Conservation (phyloP, 1,140 invertebrate genomes). For the Tetragonula clypearis region DNA sequence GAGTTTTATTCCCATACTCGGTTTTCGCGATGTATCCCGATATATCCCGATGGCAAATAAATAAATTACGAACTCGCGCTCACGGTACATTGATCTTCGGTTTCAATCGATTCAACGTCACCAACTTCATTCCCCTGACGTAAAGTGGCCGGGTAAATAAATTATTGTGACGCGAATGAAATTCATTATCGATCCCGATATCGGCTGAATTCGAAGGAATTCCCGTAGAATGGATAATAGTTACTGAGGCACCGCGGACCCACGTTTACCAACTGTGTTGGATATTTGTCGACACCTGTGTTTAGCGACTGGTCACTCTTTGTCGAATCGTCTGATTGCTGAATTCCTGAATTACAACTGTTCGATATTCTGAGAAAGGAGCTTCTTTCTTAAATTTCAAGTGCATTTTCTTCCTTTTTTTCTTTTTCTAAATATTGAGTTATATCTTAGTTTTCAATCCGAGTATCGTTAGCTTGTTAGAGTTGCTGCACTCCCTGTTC, state of each 20-base stretch:
- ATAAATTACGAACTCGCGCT: slow-evolving; percentile 20
- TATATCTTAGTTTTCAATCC: no score
- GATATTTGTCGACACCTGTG: background rate
- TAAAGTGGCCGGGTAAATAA: slow-evolving; percentile 30
- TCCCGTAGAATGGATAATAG: background rate
- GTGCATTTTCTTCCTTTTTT: no score
- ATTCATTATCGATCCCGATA: slow-evolving; percentile 35
- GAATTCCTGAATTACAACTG: no score
- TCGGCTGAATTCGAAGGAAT: slow-evolving; percentile 6
- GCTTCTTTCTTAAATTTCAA: no score
- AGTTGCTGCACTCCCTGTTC: no score
- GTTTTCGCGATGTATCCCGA: no score
- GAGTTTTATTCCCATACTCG: background rate
- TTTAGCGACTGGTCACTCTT: background rate
- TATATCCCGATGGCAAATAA: slow-evolving; percentile 12
- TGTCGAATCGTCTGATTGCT: background rate
- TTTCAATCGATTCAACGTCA: slow-evolving; percentile 26
- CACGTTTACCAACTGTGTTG: background rate
- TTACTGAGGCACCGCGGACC: background rate
- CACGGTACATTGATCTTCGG: slow-evolving; percentile 32
- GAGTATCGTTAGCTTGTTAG: no score
- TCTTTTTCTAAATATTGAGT: no score
- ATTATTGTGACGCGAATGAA: slow-evolving; percentile 32
- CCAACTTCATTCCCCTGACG: slow-evolving; percentile 15
- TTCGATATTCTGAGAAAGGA: no score